phyloP scores from a whole-genome alignment of 2,113 vertebrate species.

The Xiphophorus maculatus region DNA sequence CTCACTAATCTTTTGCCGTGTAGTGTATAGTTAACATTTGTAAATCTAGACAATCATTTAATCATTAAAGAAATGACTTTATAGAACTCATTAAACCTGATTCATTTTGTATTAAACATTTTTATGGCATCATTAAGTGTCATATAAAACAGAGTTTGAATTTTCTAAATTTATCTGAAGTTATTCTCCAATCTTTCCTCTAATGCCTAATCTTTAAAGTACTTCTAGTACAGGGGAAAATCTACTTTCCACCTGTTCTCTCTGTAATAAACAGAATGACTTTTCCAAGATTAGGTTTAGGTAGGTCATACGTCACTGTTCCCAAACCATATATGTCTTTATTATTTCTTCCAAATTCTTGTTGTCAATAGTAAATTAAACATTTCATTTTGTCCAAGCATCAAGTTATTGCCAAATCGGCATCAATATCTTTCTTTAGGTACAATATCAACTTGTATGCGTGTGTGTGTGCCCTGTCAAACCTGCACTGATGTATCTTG shows the following conservation, averaged over 20 bases:
- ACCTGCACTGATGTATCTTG: constrained; percentile 27
- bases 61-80: background rate
- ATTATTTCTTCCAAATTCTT: background rate
- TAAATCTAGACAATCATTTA: background rate
- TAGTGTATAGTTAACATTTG: background rate
- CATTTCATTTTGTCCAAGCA: background rate
- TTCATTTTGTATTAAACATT: background rate
- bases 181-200: constrained; percentile 19
- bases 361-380: background rate
- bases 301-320: background rate
- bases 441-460: background rate
- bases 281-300: constrained; percentile 19
- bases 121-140: background rate
- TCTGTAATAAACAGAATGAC: constrained; percentile 11
- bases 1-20: background rate
- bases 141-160: background rate
- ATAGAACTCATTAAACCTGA: background rate
- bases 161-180: background rate
- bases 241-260: constrained; percentile 9
- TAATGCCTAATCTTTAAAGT: constrained; percentile 14
- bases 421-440: background rate
- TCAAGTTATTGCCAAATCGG: background rate
- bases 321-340: background rate
- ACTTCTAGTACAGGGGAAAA: constrained; percentile 4
- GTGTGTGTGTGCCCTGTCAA: constrained; percentile 6